Base-by-base conservation (phyloP, 2,797 vertebrate species). In the Sebastes oblongus region DNA sequence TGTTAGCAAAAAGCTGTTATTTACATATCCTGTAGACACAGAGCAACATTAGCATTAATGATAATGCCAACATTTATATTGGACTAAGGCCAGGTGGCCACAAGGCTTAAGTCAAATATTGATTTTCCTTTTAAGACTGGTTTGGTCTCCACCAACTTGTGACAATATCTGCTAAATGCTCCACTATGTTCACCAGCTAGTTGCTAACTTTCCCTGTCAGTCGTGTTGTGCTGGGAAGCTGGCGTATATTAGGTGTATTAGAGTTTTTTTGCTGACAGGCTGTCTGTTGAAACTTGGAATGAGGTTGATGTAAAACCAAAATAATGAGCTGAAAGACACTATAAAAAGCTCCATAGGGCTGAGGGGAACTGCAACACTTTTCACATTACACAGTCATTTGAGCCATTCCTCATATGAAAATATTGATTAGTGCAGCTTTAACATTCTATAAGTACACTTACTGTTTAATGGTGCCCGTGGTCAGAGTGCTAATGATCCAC, bases 401-500 rank as follows among this genome's bases (percentile, higher is more conserved):
- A 68, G 55, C 5, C 12, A 22, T 30, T 66, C 30, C 27, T 29
- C 4, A 61, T 22, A 7, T 25, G 1, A 46, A 56, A 54, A 60
- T 27, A 84, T 39, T 39, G 66, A 67, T 73, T 10, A 61, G 16
- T 12, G 27, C 64, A 55, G 65, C 50, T 79, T 69, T 59, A 42
- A 36, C n/a, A 12, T 55, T 61, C 8, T 2, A 55, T 69, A 10
- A 50, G 27, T 1, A 10, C 29, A 95, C 97, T 97, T 89, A 99
- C 98, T 95, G 91, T 86, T 93, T 96, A 86, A 99, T 98, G 72
- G 96, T 95, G 68, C 97, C 97, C 0, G 96, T 96, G 81, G 97
- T 98, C 77, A 97, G 95, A 8, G 97, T 97, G 0, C 98, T 99
- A 88, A 97, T 59, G 58, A 99, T 82, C 98, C 98, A 99, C 88